phyloP scores from a whole-genome alignment of 2,888 invertebrate genomes.

The Corythucha ciliata region DNA sequence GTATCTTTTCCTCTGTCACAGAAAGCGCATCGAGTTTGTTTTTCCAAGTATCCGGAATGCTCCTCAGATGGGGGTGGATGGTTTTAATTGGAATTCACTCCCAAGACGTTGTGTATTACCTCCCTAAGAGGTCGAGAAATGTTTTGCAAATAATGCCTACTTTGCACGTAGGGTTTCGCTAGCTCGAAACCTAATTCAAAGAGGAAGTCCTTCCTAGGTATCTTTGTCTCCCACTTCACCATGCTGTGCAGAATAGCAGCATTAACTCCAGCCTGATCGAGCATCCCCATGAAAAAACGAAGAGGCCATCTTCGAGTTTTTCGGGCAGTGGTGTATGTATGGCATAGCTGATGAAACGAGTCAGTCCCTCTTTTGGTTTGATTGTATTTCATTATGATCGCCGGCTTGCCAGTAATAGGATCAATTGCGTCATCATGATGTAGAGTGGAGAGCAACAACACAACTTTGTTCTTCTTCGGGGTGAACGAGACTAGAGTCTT shows the following conservation, averaged over 20 bases:
- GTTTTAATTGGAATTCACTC: no score
- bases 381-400: slow-evolving; percentile 33
- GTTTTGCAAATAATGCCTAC: slow-evolving; percentile 3
- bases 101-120: no score
- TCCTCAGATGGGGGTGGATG: no score
- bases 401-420: slow-evolving; percentile 28
- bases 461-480: slow-evolving; percentile 8
- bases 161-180: not conserved
- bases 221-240: slow-evolving; percentile 7
- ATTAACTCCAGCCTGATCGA: slow-evolving; percentile 34
- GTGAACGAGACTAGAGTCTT: slow-evolving; percentile 9
- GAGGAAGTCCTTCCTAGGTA: slow-evolving; percentile 5
- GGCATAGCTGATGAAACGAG: slow-evolving; percentile 34
- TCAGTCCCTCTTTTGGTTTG: slow-evolving; percentile 35
- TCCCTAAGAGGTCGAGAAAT: slow-evolving; percentile 5
- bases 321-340: slow-evolving; percentile 27
- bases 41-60: no score
- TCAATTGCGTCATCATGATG: slow-evolving; percentile 20
- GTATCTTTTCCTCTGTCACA: no score
- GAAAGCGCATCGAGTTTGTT: no score
- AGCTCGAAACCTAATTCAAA: slow-evolving; percentile 11
- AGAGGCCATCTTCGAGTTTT: slow-evolving; percentile 36
- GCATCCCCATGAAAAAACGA: slow-evolving; percentile 33
- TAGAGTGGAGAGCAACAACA: not conserved
- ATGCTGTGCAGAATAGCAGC: slow-evolving; percentile 23